Percentiles rank a stretch among this genome's conserved stretches.
Evolutionary conservation across 1,140 invertebrate genomes (phyloP).

Genomic region (Philotrypesis tridentata): DNA sequence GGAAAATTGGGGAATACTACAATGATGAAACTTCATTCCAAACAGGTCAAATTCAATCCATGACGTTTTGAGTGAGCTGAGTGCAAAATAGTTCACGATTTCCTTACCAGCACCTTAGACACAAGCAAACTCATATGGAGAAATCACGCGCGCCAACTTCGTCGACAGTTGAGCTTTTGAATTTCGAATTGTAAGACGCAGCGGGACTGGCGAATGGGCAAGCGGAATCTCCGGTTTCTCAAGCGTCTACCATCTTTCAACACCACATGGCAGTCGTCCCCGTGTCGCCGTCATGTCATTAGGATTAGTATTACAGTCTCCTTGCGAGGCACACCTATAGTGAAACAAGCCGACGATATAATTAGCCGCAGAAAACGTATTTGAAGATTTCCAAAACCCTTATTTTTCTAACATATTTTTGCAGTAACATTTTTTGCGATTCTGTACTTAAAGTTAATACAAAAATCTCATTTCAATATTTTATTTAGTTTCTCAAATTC

Average conservation of each 20-base stretch:
- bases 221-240: slow-evolving; percentile 71
- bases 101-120: slow-evolving; percentile 24
- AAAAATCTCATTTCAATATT: too few species aligned
- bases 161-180: slow-evolving; percentile 65
- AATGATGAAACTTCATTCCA: too few species aligned
- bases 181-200: slow-evolving; percentile 68
- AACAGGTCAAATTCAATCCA: too few species aligned
- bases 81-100: too few species aligned
- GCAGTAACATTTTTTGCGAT: too few species aligned
- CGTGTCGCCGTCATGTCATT: too few species aligned
- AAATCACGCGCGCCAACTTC: not conserved
- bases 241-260: slow-evolving; percentile 72
- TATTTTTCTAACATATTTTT: too few species aligned
- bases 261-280: slow-evolving; percentile 46
- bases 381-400: too few species aligned
- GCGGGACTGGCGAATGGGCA: slow-evolving; percentile 66
- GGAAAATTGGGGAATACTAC: too few species aligned
- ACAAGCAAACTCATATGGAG: not conserved
- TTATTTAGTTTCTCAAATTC: too few species aligned
- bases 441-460: too few species aligned
- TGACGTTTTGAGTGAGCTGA: too few species aligned
- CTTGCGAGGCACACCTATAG: not conserved
- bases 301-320: not conserved
- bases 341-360: not conserved
- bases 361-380: not conserved